Evolutionary conservation across 2,888 invertebrate species (phyloP).

Genomic region (Drosophila prolongata): DNA sequence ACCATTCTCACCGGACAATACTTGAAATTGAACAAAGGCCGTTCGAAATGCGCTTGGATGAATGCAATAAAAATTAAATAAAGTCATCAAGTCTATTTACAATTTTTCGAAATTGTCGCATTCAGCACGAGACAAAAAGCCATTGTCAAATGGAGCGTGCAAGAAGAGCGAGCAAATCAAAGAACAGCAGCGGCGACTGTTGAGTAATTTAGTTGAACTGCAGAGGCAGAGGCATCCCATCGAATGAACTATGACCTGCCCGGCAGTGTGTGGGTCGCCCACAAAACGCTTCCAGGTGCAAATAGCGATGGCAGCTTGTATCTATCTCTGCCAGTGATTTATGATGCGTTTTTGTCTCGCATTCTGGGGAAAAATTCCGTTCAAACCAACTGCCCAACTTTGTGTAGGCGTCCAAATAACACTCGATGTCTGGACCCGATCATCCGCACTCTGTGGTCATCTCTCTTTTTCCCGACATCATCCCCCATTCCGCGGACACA

Average conservation of each 20-base stretch:
- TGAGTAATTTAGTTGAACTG: conserved; percentile 66
- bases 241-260: conserved; percentile 36
- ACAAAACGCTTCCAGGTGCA: conserved; percentile 72
- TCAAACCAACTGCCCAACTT: conserved; percentile 56
- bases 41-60: conserved; percentile 47
- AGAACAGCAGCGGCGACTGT: conserved; percentile 49
- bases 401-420: conserved; percentile 73
- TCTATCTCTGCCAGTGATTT: conserved; percentile 58
- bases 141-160: conserved; percentile 73
- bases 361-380: conserved; percentile 52
- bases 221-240: background rate
- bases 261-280: conserved; percentile 54
- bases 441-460: conserved; percentile 56
- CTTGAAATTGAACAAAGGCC: conserved; percentile 51
- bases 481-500: conserved; percentile 40
- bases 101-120: conserved; percentile 67
- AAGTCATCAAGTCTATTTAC: conserved; percentile 77
- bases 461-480: conserved; percentile 35
- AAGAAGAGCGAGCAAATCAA: conserved; percentile 31
- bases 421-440: conserved; percentile 57
- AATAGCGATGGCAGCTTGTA: conserved; percentile 28
- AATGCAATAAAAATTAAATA: conserved; percentile 79
- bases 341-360: conserved; percentile 56
- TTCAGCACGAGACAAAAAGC: conserved; percentile 40
- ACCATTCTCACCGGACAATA: conserved; percentile 49